Conservation (phyloP, 2,797 vertebrate genomes). For the Dallia pectoralis region DNA sequence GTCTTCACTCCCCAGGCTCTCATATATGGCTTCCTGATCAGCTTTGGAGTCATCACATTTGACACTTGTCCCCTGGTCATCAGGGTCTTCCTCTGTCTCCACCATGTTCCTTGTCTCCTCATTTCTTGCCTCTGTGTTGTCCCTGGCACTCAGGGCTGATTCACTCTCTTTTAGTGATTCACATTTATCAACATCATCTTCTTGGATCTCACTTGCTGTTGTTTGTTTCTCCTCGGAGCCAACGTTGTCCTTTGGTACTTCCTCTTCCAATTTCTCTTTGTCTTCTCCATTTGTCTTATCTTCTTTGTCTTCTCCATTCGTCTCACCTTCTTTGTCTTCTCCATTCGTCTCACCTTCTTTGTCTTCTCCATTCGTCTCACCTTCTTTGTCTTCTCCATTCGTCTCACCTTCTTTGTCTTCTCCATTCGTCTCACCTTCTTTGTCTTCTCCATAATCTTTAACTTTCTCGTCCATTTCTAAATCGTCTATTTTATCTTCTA, state of each 20-base stretch:
- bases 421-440: neutral
- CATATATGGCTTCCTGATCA: slow-evolving; percentile 4
- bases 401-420: slow-evolving; percentile 19
- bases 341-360: no score
- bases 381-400: slow-evolving; percentile 1
- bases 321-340: slow-evolving; percentile 12
- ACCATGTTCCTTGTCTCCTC: slow-evolving; percentile 15
- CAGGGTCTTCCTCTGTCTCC: slow-evolving; percentile 19
- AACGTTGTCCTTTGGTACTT: slow-evolving; percentile 19
- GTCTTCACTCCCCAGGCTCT: no score
- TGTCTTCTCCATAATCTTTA: slow-evolving; percentile 4
- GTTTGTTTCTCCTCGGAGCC: slow-evolving; percentile 13
- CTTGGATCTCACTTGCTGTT: slow-evolving; percentile 19
- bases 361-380: neutral
- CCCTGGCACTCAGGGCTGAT: neutral
- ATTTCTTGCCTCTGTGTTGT: neutral
- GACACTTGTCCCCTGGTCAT: slow-evolving; percentile 15
- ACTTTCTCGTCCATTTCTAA: no score
- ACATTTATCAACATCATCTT: slow-evolving; percentile 3
- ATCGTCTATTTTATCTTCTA: slow-evolving; percentile 28
- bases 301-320: neutral
- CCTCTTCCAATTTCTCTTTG: slow-evolving; percentile 27
- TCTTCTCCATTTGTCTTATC: slow-evolving; percentile 15
- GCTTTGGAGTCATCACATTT: slow-evolving; percentile 14
- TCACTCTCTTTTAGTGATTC: slow-evolving; percentile 1